Evolutionary conservation across 2,888 invertebrate species (phyloP).

Genomic region (Bembecia ichneumoniformis): DNA sequence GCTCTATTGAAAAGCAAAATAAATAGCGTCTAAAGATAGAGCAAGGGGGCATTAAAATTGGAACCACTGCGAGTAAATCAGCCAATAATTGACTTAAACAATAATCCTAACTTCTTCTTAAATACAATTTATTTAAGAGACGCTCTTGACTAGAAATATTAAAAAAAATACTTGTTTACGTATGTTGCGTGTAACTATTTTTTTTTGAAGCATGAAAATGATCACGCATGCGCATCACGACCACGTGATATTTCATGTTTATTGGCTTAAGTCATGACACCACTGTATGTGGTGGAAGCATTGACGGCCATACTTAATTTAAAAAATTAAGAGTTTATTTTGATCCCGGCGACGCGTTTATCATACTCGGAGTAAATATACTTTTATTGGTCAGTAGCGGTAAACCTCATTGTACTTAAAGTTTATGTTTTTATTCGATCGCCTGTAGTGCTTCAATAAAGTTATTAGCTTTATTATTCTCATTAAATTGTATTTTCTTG

Average conservation of each 20-base stretch:
- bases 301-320: constrained; percentile 48
- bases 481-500: too few relatives aligned
- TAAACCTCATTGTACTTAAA: background rate
- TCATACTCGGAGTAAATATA: constrained; percentile 20
- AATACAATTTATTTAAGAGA: constrained; percentile 4
- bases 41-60: too few relatives aligned
- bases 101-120: constrained; percentile 6
- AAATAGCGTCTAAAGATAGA: too few relatives aligned
- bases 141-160: constrained; percentile 16
- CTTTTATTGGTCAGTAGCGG: constrained; percentile 22
- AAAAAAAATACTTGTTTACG: constrained; percentile 29
- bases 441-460: constrained; percentile 18
- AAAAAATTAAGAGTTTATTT: constrained; percentile 51
- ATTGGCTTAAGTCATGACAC: constrained; percentile 66
- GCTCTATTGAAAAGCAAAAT: too few relatives aligned
- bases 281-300: constrained; percentile 57
- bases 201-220: constrained; percentile 37
- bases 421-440: constrained; percentile 22
- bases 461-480: background rate
- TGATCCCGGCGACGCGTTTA: constrained; percentile 33
- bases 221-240: constrained; percentile 52
- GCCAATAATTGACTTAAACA: too few relatives aligned
- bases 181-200: constrained; percentile 48
- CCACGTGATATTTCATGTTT: constrained; percentile 62
- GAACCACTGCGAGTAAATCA: too few relatives aligned